Base-by-base conservation (phyloP, 2,113 vertebrate species). In the Dicaeum eximium region DNA sequence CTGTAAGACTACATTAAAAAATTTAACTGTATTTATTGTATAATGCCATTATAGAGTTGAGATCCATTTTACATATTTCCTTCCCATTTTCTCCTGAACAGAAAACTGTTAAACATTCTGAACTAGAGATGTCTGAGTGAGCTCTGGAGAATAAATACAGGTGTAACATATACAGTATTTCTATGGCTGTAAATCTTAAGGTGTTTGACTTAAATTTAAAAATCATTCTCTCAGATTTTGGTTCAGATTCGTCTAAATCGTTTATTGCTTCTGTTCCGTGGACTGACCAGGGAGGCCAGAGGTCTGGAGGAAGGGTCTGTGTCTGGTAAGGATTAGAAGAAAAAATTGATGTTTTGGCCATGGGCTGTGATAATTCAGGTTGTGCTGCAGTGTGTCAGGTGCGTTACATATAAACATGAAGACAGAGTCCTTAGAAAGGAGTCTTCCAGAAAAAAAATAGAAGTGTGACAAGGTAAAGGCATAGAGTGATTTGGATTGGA, bases 161-260 rank as follows among this genome's bases (percentile, higher is more conserved):
- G 30, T 93, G 35, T 31, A 80, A 37, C 27, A 67, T 8, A 20
- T 6, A 35, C 15, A 48, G 2, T 69, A 24, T 73, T 87, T 50
- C 10, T 62, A 1, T 62, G 30, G 10, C 31, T 86, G 31, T 91
- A 70, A 82, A 66, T 73, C 19, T 86, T 42, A 25, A 25, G 18
- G 16, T 64, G 7, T 67, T 95, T 2, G 1, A 24, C 21, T 73
- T 80, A 31, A 82, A 72, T 37, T 78, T 90, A 28, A 90, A 30
- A 93, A 92, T 84, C 6, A 51, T 86, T 85, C 54, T 93, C 69
- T 71, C 78, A 98, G 99, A 53, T 98, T 54, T 92, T 99, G 95
- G 71, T 98, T 87, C 98, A 96, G 25, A 95, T 92, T 89, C 98
- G 98, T 35, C 94, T 99, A 94, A 95, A 98, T 38, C 95, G 38